These are phyloP conservation scores for Corvus moneduloides DNA, from an alignment of 2,113 vertebrate genomes.

Conservation along the genomic window DNA sequence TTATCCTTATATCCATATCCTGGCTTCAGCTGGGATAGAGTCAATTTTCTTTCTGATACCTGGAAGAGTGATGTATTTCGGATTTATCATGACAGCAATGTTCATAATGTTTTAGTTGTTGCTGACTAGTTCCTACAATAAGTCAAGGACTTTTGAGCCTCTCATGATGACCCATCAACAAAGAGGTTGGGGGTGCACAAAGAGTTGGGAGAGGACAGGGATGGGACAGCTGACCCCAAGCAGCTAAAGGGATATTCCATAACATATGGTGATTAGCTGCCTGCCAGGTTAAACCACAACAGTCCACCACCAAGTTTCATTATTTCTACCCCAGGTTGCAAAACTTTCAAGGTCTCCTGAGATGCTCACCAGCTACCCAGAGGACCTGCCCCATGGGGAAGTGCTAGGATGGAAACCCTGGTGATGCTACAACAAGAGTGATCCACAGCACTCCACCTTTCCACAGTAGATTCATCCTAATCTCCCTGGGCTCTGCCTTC, in stretches of 20 bases:
- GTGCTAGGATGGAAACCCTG: neutral
- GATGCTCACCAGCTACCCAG: neutral
- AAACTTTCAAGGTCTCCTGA: neutral
- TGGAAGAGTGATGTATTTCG: neutral
- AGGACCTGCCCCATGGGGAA: rapidly evolving
- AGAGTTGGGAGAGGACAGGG: neutral
- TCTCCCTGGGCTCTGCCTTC: neutral
- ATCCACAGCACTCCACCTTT: neutral
- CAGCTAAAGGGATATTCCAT: neutral
- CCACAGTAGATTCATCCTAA: neutral
- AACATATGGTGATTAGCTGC: neutral
- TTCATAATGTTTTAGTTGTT: neutral
- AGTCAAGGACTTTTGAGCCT: neutral
- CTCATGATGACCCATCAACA: rapidly evolving
- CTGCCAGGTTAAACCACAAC: neutral
- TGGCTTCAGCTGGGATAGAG: neutral
- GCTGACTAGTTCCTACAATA: neutral
- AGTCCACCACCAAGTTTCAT: neutral
- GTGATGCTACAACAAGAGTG: neutral
- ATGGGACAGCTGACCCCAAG: neutral
- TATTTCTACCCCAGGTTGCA: neutral
- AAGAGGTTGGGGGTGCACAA: neutral
- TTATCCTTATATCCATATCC: neutral
- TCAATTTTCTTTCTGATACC: neutral
- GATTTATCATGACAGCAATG: neutral